Percentiles rank a stretch among this genome's conserved stretches.
These are phyloP conservation scores for Kuschelorhynchus macadamiae DNA, from an alignment of 2,888 invertebrate species.

Conservation along the genomic window DNA sequence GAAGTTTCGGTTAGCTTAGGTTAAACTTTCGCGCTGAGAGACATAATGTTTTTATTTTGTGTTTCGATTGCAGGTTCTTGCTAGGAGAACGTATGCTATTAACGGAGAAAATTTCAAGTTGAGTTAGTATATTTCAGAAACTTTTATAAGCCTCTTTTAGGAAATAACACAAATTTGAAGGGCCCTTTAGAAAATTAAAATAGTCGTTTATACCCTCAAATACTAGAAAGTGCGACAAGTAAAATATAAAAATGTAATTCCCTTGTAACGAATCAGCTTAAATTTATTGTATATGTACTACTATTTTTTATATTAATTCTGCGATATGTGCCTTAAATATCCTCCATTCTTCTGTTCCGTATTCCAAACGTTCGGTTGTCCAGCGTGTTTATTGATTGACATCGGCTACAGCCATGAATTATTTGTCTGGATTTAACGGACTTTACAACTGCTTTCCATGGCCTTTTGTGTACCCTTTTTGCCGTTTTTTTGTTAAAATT, in stretches of 20 bases:
- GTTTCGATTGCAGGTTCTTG: neutral
- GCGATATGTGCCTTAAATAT: too few species aligned
- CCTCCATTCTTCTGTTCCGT: neutral
- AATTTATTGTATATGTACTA: too few species aligned
- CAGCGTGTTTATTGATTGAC: conserved; percentile 21
- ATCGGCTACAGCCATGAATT: conserved; percentile 20
- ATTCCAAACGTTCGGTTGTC: conserved; percentile 2
- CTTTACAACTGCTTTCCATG: neutral
- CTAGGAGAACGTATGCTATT: neutral
- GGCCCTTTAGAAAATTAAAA: too few species aligned
- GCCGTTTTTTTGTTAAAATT: neutral
- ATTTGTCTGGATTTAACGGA: conserved; percentile 15
- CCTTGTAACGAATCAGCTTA: too few species aligned
- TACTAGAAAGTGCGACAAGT: too few species aligned
- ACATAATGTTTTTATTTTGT: conserved; percentile 7
- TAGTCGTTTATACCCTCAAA: too few species aligned
- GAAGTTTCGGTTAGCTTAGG: conserved; percentile 7
- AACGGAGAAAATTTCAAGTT: neutral
- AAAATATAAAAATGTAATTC: too few species aligned
- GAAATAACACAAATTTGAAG: too few species aligned
- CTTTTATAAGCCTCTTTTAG: too few species aligned
- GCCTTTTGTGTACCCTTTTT: conserved; percentile 1
- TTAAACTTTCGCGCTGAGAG: neutral
- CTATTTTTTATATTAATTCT: too few species aligned
- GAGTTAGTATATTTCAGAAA: too few species aligned